Evolutionary conservation across 2,888 invertebrate genomes (phyloP).

Genomic region (Miltochrista miniata): DNA sequence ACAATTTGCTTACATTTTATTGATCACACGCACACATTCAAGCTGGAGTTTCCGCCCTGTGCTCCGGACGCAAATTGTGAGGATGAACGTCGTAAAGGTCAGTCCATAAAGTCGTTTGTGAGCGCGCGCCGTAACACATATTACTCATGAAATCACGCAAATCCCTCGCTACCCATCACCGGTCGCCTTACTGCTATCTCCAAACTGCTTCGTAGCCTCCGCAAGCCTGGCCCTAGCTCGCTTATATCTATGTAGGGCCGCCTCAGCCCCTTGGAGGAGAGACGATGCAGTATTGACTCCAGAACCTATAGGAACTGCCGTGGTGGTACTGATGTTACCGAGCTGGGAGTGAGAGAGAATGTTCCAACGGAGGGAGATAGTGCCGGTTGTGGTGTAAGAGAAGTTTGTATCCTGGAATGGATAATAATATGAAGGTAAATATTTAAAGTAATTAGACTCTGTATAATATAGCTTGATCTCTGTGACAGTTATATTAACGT

Average conservation of each 20-base stretch:
- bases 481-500: too few species aligned
- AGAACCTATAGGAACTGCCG: conserved; percentile 29
- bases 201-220: conserved; percentile 47
- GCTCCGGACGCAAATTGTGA: too few species aligned
- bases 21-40: too few species aligned
- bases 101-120: too few species aligned
- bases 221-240: conserved; percentile 59
- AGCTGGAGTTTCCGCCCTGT: too few species aligned
- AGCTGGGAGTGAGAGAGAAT: conserved; percentile 45
- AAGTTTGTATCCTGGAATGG: conserved; percentile 53
- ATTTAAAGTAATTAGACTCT: neutral
- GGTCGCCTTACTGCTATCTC: neutral
- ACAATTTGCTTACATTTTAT: too few species aligned
- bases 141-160: too few species aligned
- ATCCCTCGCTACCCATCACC: conserved; percentile 4
- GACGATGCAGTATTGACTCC: conserved; percentile 45
- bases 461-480: too few species aligned
- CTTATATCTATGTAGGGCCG: conserved; percentile 59
- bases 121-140: too few species aligned
- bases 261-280: conserved; percentile 61
- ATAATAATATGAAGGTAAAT: too few species aligned
- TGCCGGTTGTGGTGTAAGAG: conserved; percentile 50
- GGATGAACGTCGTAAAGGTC: too few species aligned
- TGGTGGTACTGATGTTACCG: conserved; percentile 29
- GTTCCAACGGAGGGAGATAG: conserved; percentile 52